Base-by-base conservation (phyloP, 2,888 invertebrate species). In the Ethmia dodecea region DNA sequence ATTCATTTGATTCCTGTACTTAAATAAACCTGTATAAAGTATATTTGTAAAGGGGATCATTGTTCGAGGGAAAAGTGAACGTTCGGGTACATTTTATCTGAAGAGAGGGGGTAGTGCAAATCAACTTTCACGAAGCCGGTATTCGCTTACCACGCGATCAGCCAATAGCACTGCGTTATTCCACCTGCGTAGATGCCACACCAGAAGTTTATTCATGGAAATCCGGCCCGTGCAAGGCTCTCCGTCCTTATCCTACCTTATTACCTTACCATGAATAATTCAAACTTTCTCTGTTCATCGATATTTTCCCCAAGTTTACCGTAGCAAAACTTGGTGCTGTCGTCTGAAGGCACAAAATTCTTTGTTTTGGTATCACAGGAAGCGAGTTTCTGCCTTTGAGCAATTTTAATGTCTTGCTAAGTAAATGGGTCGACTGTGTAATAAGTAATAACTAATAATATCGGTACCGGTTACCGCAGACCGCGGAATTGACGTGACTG, bases 71-170 rank as follows among this genome's bases (percentile, higher is more conserved):
- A 56, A 65, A 66, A 60, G 54, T 59, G 53, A 61, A 63, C 42
- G 60, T 43, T 47, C 33, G 45, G n/a, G 31, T 43, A 24, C 27
- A 38, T 47, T 44, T n/a, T n/a, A n/a, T n/a, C n/a, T n/a, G n/a
- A n/a, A n/a, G n/a, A n/a, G 61, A 54, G 50, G 43, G 43, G 45
- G 45, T 43, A 43, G 55, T 65, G 63, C 69, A 68, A 75, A 65
- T 69, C 71, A 71, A 80, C 83, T 81, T 83, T 83, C 81, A 72
- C 80, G 62, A 54, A 47, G 52, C 55, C 51, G 54, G 56, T 60
- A 62, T 54, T 40, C 58, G 45, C 45, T 12, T 22, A 56, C 47
- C 51, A 55, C 47, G 44, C 51, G 43, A 42, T 44, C 45, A 33
- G 45, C 63, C 62, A 66, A 70, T 65, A 48, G 42, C 47, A 47